These are phyloP conservation scores for Gorsachius goisagi DNA, from an alignment of 2,113 vertebrate species.

Conservation along the genomic window DNA sequence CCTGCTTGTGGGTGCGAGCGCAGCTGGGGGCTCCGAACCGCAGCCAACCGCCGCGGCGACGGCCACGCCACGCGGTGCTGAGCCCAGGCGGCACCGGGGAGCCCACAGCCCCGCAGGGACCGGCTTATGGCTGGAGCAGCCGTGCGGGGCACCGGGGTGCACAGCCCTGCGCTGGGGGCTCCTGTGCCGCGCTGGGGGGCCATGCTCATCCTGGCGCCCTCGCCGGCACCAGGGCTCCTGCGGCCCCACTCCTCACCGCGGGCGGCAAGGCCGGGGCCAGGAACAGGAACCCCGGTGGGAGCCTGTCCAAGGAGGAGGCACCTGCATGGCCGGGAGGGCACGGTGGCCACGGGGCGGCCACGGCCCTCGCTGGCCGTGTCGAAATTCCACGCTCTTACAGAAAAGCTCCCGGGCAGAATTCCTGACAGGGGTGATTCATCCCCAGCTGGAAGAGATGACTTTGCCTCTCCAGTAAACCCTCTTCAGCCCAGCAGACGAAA, in stretches of 20 bases:
- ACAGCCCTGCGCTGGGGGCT: not conserved
- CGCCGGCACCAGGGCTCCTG: fast-evolving
- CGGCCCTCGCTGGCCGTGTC: not conserved
- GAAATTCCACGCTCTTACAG: slow-evolving; percentile 40
- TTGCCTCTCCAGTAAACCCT: slow-evolving; percentile 39
- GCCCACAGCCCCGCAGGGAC: fast-evolving
- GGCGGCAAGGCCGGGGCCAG: not conserved
- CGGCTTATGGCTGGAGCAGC: fast-evolving
- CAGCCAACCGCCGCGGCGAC: fast-evolving
- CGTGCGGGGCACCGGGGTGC: fast-evolving
- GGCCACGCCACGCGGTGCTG: fast-evolving
- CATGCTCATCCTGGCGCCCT: fast-evolving
- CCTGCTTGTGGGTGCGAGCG: not conserved
- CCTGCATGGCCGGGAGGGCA: not conserved
- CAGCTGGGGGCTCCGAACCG: not conserved
- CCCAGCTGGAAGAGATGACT: slow-evolving; percentile 37
- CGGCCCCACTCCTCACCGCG: fast-evolving
- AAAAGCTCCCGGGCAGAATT: slow-evolving; percentile 55
- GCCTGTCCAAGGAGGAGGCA: slow-evolving; percentile 46
- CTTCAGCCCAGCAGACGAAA: not conserved
- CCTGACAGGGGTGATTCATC: slow-evolving; percentile 63
- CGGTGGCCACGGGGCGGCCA: not conserved
- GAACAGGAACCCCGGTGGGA: not conserved
- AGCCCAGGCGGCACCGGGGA: fast-evolving
- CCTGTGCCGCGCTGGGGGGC: fast-evolving